These are phyloP conservation scores for Phthorimaea operculella DNA, from an alignment of 1,140 invertebrate species.

Conservation along the genomic window DNA sequence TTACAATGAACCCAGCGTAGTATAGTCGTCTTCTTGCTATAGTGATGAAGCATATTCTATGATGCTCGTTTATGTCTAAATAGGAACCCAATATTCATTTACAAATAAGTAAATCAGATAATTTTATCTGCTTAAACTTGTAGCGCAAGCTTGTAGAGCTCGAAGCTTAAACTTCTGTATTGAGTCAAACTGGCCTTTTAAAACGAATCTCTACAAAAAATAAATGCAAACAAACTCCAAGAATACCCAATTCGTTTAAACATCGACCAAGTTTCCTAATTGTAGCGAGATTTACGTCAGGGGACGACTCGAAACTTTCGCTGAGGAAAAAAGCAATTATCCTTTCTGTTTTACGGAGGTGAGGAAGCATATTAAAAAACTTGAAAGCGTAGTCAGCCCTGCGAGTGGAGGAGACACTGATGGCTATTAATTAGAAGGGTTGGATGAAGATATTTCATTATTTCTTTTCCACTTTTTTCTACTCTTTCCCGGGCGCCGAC, in stretches of 20 bases:
- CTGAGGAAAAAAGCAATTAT: conserved; percentile 63
- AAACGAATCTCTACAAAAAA: too few relatives aligned
- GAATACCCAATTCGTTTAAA: conserved; percentile 14
- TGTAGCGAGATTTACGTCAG: conserved; percentile 51
- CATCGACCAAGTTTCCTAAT: conserved; percentile 48
- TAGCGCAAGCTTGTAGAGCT: too few relatives aligned
- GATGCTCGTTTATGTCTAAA: too few relatives aligned
- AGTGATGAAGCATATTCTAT: too few relatives aligned
- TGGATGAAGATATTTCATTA: conserved; percentile 61
- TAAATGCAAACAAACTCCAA: neutral
- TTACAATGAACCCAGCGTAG: too few relatives aligned
- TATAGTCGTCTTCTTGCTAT: too few relatives aligned
- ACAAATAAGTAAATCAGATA: too few relatives aligned
- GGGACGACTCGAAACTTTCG: conserved; percentile 36
- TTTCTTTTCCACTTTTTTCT: conserved; percentile 35
- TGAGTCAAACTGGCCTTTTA: too few relatives aligned
- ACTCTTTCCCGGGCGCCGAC: neutral
- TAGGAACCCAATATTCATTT: too few relatives aligned
- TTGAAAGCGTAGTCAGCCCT: conserved; percentile 61
- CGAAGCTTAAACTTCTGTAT: too few relatives aligned
- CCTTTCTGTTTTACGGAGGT: conserved; percentile 60
- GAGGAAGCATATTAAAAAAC: conserved; percentile 67
- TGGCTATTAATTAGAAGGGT: conserved; percentile 67
- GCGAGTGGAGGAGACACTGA: conserved; percentile 62
- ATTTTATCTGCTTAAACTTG: too few relatives aligned